A percentile compares a stretch with the other conserved stretches of the same genome.
Evolutionary conservation across 2,888 invertebrate genomes (phyloP).

Genomic region (Campoplex nolae): DNA sequence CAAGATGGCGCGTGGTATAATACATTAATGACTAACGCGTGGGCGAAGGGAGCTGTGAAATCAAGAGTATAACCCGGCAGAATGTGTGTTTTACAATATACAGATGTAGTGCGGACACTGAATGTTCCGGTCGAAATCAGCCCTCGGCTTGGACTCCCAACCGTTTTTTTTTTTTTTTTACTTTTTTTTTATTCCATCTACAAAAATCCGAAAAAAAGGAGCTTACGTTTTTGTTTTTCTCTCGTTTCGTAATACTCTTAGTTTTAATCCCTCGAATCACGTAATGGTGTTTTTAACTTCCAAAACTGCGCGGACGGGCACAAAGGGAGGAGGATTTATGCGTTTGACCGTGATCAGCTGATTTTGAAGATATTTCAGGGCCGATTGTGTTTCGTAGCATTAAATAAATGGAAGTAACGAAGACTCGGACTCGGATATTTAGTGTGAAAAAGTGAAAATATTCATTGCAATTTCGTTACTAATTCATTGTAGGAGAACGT

Average conservation of each 20-base stretch:
- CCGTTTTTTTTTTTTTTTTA: neutral
- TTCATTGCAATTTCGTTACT: neutral
- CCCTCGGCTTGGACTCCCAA: neutral
- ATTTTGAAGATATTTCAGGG: too few relatives aligned
- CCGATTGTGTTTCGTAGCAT: neutral
- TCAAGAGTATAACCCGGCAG: conserved; percentile 36
- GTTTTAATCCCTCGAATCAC: neutral
- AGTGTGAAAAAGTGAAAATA: neutral
- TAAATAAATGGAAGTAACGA: neutral
- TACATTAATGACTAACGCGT: conserved; percentile 44
- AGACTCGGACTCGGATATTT: too few relatives aligned
- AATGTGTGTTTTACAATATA: neutral
- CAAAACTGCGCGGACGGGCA: too few relatives aligned
- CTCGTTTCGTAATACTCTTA: neutral
- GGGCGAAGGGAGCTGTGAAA: conserved; percentile 49
- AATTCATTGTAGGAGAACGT: neutral
- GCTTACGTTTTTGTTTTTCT: neutral
- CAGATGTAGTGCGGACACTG: neutral
- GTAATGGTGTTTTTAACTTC: neutral
- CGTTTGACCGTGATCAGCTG: too few relatives aligned
- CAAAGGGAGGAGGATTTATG: too few relatives aligned
- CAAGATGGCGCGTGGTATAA: conserved; percentile 51
- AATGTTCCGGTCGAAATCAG: conserved; percentile 2
- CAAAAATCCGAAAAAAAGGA: neutral
- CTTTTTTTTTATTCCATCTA: neutral